These are phyloP conservation scores for Taphrorychus bicolor DNA, from an alignment of 2,888 invertebrate species.

Conservation along the genomic window DNA sequence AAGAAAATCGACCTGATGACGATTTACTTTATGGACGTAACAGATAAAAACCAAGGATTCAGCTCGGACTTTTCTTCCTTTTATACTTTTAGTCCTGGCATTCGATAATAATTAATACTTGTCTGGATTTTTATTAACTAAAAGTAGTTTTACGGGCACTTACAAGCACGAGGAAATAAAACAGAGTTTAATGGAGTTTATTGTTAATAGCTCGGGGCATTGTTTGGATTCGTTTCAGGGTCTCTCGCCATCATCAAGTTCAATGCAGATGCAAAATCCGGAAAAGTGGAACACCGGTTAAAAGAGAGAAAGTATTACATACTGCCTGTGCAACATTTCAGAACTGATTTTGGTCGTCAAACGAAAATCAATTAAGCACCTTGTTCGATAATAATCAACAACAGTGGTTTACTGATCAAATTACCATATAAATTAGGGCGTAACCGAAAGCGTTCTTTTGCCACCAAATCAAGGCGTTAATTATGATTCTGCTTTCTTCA, in stretches of 20 bases:
- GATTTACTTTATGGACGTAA: constrained; percentile 17
- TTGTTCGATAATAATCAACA: too few species aligned
- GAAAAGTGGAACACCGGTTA: constrained; percentile 2
- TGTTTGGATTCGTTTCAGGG: not conserved
- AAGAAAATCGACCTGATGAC: constrained; percentile 17
- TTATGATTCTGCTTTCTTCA: not conserved
- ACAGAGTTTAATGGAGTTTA: not conserved
- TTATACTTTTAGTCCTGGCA: not conserved
- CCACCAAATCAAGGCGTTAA: not conserved
- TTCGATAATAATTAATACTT: constrained; percentile 11
- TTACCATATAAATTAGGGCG: not conserved
- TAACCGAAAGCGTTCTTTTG: not conserved
- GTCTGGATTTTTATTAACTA: constrained; percentile 6
- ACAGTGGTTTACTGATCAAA: not conserved
- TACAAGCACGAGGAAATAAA: too few species aligned
- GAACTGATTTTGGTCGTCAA: too few species aligned
- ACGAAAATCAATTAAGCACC: not conserved
- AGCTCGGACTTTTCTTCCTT: constrained; percentile 2
- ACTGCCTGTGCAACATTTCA: not conserved
- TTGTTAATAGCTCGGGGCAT: not conserved
- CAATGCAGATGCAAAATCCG: not conserved
- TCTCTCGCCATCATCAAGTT: constrained; percentile 4
- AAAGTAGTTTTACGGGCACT: not conserved
- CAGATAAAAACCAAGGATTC: constrained; percentile 19
- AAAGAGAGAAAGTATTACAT: not conserved